A percentile compares a stretch with the other conserved stretches of the same genome.
Evolutionary conservation across 2,888 invertebrate genomes (phyloP).

Genomic region (Unio delphinus): DNA sequence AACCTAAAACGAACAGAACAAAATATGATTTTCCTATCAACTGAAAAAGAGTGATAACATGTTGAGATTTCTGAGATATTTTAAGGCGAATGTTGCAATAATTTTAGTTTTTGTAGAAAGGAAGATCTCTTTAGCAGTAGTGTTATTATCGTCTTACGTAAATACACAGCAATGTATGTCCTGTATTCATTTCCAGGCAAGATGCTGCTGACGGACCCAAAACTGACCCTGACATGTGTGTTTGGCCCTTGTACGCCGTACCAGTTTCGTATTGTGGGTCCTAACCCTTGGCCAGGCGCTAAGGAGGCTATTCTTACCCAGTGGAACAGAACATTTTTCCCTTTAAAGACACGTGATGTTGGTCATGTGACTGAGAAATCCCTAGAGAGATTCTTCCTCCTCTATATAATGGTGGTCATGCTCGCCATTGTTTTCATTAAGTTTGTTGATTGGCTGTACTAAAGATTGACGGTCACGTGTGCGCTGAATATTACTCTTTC

Average conservation of each 20-base stretch:
- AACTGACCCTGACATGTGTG: constrained; percentile 51
- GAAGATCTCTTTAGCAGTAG: too few species aligned
- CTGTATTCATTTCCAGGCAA: constrained; percentile 37
- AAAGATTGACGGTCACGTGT: too few species aligned
- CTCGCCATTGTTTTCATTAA: neutral
- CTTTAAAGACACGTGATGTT: constrained; percentile 41
- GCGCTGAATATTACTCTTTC: too few species aligned
- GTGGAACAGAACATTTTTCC: constrained; percentile 55
- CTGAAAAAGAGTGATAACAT: too few species aligned
- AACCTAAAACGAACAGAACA: too few species aligned
- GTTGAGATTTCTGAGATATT: too few species aligned
- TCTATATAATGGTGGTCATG: constrained; percentile 2
- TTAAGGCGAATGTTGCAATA: too few species aligned
- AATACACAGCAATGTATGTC: too few species aligned
- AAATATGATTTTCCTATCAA: too few species aligned
- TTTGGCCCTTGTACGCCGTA: constrained; percentile 68
- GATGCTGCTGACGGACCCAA: constrained; percentile 48
- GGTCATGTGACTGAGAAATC: constrained; percentile 4
- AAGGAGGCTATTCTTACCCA: constrained; percentile 69
- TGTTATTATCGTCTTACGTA: too few species aligned
- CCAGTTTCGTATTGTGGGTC: constrained; percentile 70
- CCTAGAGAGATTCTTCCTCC: neutral
- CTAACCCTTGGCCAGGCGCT: constrained; percentile 71
- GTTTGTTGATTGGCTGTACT: neutral
- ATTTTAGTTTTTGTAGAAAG: too few species aligned